phyloP scores from a whole-genome alignment of 2,888 invertebrate genomes.

The Adineta ricciae region DNA sequence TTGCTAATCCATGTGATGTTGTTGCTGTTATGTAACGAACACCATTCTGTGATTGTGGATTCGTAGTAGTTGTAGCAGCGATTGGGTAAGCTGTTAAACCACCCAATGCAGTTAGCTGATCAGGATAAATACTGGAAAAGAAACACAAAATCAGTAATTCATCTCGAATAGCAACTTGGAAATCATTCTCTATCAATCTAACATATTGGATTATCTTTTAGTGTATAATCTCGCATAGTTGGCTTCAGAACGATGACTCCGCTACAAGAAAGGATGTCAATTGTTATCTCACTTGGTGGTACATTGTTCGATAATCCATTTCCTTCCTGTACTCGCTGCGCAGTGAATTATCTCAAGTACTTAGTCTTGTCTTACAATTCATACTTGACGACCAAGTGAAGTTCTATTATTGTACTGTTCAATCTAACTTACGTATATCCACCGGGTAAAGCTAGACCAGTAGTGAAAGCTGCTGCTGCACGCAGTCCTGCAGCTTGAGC shows the following conservation, averaged over 20 bases:
- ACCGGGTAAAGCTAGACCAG: not conserved
- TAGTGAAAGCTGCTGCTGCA: not conserved
- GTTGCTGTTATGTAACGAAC: not conserved
- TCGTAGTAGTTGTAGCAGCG: not conserved
- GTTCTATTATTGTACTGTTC: not conserved
- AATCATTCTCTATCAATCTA: too few relatives aligned
- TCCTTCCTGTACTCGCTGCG: too few relatives aligned
- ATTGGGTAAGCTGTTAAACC: slow-evolving; percentile 10
- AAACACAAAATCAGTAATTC: not conserved
- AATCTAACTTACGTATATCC: slow-evolving; percentile 16
- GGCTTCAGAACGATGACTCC: too few relatives aligned
- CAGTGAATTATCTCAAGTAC: too few relatives aligned
- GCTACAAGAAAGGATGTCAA: too few relatives aligned
- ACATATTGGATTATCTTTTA: too few relatives aligned
- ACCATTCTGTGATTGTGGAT: not conserved
- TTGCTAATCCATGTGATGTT: not conserved
- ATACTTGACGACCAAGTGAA: too few relatives aligned
- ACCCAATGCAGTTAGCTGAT: not conserved
- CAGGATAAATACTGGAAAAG: not conserved
- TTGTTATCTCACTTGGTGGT: too few relatives aligned
- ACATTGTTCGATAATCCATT: too few relatives aligned
- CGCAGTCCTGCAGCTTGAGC: not conserved
- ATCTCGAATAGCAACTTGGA: too few relatives aligned
- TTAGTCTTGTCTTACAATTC: too few relatives aligned
- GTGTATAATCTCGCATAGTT: too few relatives aligned